Conservation (phyloP, 2,797 vertebrate species). For the Gobio occitaniae region DNA sequence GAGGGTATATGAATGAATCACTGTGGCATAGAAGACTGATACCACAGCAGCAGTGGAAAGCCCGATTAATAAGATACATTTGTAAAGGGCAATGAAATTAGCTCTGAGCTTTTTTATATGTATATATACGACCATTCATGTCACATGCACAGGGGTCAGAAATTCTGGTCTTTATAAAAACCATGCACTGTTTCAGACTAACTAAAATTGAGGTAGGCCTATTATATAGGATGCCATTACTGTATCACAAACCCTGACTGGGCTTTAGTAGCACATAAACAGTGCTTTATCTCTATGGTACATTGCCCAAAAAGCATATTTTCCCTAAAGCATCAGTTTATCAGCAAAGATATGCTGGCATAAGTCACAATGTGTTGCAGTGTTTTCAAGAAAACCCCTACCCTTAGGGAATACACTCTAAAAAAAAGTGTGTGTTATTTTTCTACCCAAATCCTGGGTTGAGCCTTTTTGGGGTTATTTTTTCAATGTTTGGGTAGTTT, state of each 20-base stretch:
- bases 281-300: neutral
- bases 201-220: neutral
- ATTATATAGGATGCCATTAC: neutral
- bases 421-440: too few species aligned
- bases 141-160: neutral
- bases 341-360: neutral
- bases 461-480: too few species aligned
- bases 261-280: neutral
- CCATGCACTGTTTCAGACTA: neutral
- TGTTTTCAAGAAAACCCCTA: neutral
- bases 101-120: neutral
- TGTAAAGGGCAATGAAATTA: slow-evolving; percentile 19
- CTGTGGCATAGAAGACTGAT: slow-evolving; percentile 16
- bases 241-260: neutral
- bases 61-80: neutral
- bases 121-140: neutral
- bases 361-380: neutral
- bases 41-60: neutral
- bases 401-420: too few species aligned
- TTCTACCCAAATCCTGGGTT: too few species aligned
- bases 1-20: slow-evolving; percentile 43
- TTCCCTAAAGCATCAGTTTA: neutral
- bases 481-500: too few species aligned
- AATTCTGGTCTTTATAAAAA: neutral
- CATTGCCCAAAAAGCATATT: neutral